These are phyloP conservation scores for Tachina grossa DNA, from an alignment of 2,888 invertebrate species.

Conservation along the genomic window DNA sequence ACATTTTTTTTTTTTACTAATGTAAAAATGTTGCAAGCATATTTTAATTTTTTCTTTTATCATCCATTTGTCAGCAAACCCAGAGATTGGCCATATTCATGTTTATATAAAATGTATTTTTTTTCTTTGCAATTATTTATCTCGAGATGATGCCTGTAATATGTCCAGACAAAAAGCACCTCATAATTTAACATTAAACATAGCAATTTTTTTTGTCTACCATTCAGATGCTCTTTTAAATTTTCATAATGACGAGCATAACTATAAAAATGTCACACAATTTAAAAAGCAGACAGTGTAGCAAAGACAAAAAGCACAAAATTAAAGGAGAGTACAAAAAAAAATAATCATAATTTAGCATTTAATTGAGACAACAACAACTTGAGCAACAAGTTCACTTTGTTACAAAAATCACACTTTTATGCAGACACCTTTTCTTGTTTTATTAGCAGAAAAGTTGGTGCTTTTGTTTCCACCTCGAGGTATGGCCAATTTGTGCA, in stretches of 20 bases:
- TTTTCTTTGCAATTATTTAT: slow-evolving; percentile 31
- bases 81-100: slow-evolving; percentile 9
- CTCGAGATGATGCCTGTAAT: slow-evolving; percentile 17
- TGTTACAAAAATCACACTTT: slow-evolving; percentile 60
- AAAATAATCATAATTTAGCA: slow-evolving; percentile 72
- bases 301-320: slow-evolving; percentile 2
- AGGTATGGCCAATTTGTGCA: slow-evolving; percentile 51
- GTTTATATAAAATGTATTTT: slow-evolving; percentile 29
- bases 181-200: slow-evolving; percentile 52
- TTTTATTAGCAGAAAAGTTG: slow-evolving; percentile 12
- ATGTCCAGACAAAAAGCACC: slow-evolving; percentile 55
- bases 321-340: slow-evolving; percentile 13
- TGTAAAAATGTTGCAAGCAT: neutral
- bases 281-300: slow-evolving; percentile 1
- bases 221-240: slow-evolving; percentile 66
- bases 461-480: slow-evolving; percentile 31
- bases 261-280: slow-evolving; percentile 73
- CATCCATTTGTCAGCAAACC: slow-evolving; percentile 48
- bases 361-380: slow-evolving; percentile 73
- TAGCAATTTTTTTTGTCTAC: neutral
- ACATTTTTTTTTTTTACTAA: neutral
- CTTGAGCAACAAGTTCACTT: slow-evolving; percentile 60
- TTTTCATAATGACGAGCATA: slow-evolving; percentile 72
- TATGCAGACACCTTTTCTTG: slow-evolving; percentile 58
- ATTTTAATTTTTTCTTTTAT: neutral